These are phyloP conservation scores for Malurus melanocephalus DNA, from an alignment of 2,113 vertebrate genomes.

Conservation along the genomic window DNA sequence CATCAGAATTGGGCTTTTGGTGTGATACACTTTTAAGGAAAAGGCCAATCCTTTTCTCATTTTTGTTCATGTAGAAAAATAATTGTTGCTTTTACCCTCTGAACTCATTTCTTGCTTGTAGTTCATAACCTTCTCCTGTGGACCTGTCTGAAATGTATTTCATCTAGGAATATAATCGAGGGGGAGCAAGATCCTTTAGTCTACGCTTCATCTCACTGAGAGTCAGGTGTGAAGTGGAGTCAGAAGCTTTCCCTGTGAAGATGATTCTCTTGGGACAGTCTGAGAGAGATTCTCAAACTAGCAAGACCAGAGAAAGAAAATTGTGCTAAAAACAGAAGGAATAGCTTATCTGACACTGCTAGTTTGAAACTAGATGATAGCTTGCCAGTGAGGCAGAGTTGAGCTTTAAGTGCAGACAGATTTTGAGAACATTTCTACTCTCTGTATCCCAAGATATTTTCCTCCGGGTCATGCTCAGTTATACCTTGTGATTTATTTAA, in stretches of 20 bases:
- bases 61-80: constrained; percentile 24
- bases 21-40: neutral
- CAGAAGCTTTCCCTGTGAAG: constrained; percentile 3
- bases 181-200: neutral
- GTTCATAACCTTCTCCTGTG: neutral
- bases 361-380: neutral
- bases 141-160: constrained; percentile 1
- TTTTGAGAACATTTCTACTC: neutral
- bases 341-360: neutral
- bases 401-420: neutral
- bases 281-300: neutral
- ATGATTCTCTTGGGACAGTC: neutral
- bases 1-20: neutral
- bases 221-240: constrained; percentile 9
- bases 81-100: constrained; percentile 17
- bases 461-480: neutral
- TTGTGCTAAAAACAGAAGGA: neutral
- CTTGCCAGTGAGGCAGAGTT: neutral
- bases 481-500: neutral
- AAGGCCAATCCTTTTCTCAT: neutral
- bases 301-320: constrained; percentile 15
- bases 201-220: constrained; percentile 2
- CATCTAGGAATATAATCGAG: neutral
- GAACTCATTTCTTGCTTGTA: constrained; percentile 15
- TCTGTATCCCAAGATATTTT: neutral